Evolutionary conservation across 2,797 vertebrate species (phyloP).

Genomic region (Tokudaia tokunoshimensis): DNA sequence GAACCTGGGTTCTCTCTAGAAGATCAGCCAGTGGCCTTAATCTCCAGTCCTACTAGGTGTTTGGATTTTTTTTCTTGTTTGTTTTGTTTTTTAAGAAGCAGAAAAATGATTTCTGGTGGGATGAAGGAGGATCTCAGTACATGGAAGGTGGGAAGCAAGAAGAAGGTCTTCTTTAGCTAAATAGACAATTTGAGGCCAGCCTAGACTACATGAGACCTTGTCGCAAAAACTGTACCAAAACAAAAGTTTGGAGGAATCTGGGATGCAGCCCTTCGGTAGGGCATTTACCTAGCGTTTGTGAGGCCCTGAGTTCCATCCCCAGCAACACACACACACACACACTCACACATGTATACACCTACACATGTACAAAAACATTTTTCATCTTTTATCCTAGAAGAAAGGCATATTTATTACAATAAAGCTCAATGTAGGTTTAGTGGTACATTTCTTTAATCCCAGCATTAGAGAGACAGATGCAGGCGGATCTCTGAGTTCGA

Average conservation of each 20-base stretch:
- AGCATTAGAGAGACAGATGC: too few relatives aligned
- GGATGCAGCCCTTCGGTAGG: background rate
- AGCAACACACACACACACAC: background rate
- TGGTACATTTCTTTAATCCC: too few relatives aligned
- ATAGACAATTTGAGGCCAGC: background rate
- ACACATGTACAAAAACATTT: too few relatives aligned
- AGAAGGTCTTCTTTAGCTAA: background rate
- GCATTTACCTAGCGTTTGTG: background rate
- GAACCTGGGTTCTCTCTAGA: background rate
- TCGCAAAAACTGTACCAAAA: background rate
- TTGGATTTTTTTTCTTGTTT: background rate
- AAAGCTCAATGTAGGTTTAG: background rate
- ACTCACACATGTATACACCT: background rate
- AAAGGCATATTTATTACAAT: background rate
- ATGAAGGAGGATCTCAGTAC: background rate
- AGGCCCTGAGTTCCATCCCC: background rate
- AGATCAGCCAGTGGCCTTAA: background rate
- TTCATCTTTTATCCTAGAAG: background rate
- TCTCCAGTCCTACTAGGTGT: background rate
- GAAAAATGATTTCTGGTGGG: background rate
- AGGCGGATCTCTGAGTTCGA: too few relatives aligned
- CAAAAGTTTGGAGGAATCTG: background rate
- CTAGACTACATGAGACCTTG: background rate
- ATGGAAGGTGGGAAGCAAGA: background rate
- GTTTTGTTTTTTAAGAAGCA: background rate